phyloP scores from a whole-genome alignment of 2,113 vertebrate genomes.

The Candoia aspera region DNA sequence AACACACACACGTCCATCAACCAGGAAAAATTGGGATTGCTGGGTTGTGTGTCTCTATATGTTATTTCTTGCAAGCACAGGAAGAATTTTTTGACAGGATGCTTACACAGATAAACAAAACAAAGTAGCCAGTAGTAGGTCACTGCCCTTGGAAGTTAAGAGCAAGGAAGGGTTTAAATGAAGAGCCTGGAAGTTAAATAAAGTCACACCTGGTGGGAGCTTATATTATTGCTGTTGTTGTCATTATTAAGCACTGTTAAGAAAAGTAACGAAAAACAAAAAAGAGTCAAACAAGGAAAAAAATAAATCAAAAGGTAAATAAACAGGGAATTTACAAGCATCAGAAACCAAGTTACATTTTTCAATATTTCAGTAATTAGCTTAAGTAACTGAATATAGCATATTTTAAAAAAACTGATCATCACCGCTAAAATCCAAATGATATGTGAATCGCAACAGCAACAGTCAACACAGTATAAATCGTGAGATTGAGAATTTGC shows the following conservation, averaged over 20 bases:
- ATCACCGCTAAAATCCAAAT: background rate
- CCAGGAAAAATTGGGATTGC: background rate
- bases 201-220: background rate
- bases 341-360: background rate
- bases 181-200: background rate
- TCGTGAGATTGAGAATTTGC: background rate
- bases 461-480: background rate
- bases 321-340: background rate
- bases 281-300: background rate
- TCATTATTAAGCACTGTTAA: background rate
- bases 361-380: background rate
- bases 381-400: background rate
- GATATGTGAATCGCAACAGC: background rate
- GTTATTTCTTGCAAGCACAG: background rate
- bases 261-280: background rate
- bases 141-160: background rate
- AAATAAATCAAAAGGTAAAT: background rate
- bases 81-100: background rate
- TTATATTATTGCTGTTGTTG: no score
- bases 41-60: background rate
- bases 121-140: background rate
- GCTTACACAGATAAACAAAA: background rate
- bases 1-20: background rate
- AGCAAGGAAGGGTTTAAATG: background rate
- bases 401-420: background rate